These are phyloP conservation scores for Tipula helvola DNA, from an alignment of 2,888 invertebrate genomes.

Conservation along the genomic window DNA sequence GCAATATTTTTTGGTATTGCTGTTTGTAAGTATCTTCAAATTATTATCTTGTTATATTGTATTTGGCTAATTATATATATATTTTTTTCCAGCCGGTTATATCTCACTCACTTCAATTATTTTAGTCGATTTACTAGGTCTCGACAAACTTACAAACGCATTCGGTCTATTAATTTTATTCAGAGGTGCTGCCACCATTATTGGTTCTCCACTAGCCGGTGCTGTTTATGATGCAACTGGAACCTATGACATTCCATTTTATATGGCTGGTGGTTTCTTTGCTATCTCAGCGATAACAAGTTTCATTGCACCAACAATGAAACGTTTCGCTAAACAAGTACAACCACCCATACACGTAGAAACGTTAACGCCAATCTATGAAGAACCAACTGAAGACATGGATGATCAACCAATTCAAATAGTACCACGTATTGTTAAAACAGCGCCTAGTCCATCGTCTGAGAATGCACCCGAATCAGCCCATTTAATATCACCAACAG, in stretches of 20 bases:
- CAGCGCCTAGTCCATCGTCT: conserved; percentile 50
- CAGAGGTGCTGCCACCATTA: conserved; percentile 86
- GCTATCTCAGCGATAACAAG: conserved; percentile 73
- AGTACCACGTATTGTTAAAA: conserved; percentile 66
- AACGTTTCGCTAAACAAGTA: conserved; percentile 37
- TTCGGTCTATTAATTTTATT: conserved; percentile 93
- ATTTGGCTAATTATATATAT: not conserved
- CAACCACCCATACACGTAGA: conserved; percentile 51
- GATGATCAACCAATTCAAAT: conserved; percentile 65
- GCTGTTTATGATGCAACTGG: conserved; percentile 79
- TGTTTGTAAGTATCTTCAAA: conserved; percentile 55
- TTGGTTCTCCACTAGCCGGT: conserved; percentile 75
- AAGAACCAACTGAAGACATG: conserved; percentile 66
- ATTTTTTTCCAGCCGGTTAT: conserved; percentile 64
- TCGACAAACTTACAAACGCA: conserved; percentile 93
- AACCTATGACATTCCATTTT: conserved; percentile 81
- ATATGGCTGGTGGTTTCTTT: conserved; percentile 82
- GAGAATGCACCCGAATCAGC: conserved; percentile 13
- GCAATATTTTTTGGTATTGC: conserved; percentile 85
- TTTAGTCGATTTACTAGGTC: conserved; percentile 86
- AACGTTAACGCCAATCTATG: conserved; percentile 70
- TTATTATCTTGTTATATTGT: not conserved
- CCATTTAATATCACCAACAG: not conserved
- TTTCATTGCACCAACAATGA: conserved; percentile 65
- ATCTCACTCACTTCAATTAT: conserved; percentile 97